Percentiles rank a stretch among this genome's conserved stretches.
These are phyloP conservation scores for Gorsachius goisagi DNA, from an alignment of 2,113 vertebrate species.

Conservation along the genomic window DNA sequence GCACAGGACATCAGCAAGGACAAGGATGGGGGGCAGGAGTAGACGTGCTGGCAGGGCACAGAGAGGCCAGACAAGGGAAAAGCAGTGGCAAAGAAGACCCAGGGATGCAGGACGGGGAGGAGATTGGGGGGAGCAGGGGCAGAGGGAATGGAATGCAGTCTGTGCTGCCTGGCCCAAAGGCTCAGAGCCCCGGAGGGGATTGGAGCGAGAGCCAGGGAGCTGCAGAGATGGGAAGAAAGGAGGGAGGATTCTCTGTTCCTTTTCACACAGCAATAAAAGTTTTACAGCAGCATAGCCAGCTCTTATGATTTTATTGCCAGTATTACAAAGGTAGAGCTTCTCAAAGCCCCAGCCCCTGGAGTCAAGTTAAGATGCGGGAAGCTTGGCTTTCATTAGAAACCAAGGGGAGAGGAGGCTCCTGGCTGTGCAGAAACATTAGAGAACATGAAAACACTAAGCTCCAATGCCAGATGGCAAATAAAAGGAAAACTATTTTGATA, in stretches of 20 bases:
- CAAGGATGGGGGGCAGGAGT: background rate
- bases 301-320: conserved; percentile 18
- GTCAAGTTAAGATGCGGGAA: conserved; percentile 17
- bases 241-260: background rate
- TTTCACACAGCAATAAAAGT: conserved; percentile 26
- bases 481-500: background rate
- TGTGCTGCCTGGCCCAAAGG: background rate
- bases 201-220: background rate
- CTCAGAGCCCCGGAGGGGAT: background rate
- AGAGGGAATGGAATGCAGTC: background rate
- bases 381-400: conserved; percentile 27
- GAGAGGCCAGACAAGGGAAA: fast-evolving
- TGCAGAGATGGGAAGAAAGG: background rate
- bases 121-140: background rate
- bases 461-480: background rate
- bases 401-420: background rate
- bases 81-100: background rate
- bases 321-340: conserved; percentile 34
- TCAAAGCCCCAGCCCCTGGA: conserved; percentile 24
- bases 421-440: background rate
- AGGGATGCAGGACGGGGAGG: background rate
- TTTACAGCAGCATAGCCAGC: conserved; percentile 2
- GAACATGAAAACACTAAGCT: background rate
- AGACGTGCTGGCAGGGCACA: fast-evolving
- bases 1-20: fast-evolving